Evolutionary conservation across 2,888 invertebrate genomes (phyloP), one percentile per base, ranked within the genome.

Genomic region (Dicyrtoma fusca): DNA sequence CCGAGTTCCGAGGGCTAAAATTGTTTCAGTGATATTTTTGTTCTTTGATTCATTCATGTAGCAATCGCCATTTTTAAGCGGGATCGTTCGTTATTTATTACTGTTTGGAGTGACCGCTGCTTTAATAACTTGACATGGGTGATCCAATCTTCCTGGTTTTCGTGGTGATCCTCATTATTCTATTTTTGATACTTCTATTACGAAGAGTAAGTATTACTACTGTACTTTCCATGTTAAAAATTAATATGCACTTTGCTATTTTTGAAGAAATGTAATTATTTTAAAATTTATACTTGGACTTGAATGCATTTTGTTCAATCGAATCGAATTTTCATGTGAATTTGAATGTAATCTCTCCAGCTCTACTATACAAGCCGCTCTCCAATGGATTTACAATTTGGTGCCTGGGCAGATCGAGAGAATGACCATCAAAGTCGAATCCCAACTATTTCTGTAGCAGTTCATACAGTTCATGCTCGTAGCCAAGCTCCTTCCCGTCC

Each of bases 131-230:
- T 47, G 51, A 19, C 17, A n/a, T 55, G 13, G 44, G 59, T 8
- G 64, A 71, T 13, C 26, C 44, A 1, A 42, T 63, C 44, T 71
- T 71, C 34, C 44, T 53, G 2, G 14, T 64, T 6, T 71, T 71
- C 14, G 71, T 71, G 11, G 34, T 71, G 11, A n/a, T 53, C 19
- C 55, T 71, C 63, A 55, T 51, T 1, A 53, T 71, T 2, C 55
- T 71, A n/a, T 71, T 71, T 42, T 21, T 71, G 4, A 26, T 64
- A 2, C 62, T 71, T 21, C 51, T 71, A n/a, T 25, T 71, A 17
- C 63, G 64, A 44, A 55, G 71, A 55, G 71, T 71, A 71, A 71
- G 71, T 17, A 11, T 19, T 3, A 55, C 17, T 55, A 25, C 23
- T 57, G 5, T 55, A 23, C 21, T 13, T 4, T 23, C 11, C 13